phyloP scores from a whole-genome alignment of 2,888 invertebrate species.

The Gonocerus acuteangulatus region DNA sequence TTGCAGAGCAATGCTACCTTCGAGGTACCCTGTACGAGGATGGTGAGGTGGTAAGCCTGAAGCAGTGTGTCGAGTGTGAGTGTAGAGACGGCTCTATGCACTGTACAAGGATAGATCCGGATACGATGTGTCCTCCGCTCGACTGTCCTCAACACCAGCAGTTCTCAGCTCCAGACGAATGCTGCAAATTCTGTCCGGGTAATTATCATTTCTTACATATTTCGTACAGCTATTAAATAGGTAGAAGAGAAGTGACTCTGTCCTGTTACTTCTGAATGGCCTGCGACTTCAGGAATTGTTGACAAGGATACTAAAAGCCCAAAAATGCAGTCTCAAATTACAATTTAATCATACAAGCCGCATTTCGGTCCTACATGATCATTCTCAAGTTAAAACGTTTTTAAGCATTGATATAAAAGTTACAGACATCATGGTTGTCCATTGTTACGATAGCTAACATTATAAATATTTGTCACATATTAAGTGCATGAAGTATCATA shows the following conservation, averaged over 20 bases:
- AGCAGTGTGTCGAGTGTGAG: slow-evolving; percentile 72
- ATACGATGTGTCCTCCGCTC: slow-evolving; percentile 66
- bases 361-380: too few species aligned
- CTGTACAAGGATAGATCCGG: slow-evolving; percentile 64
- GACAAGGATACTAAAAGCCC: too few species aligned
- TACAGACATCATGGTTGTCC: too few species aligned
- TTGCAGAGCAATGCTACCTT: slow-evolving; percentile 63
- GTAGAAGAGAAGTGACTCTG: too few species aligned
- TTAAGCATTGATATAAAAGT: too few species aligned
- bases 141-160: slow-evolving; percentile 69
- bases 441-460: too few species aligned
- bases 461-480: too few species aligned
- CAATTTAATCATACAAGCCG: too few species aligned
- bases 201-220: slow-evolving; percentile 36
- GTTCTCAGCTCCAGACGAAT: slow-evolving; percentile 74
- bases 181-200: slow-evolving; percentile 88
- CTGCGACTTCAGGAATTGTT: background rate
- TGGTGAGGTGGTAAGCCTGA: slow-evolving; percentile 64
- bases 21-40: slow-evolving; percentile 67
- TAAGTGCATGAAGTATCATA: too few species aligned
- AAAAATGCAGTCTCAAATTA: too few species aligned
- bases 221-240: background rate
- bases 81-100: slow-evolving; percentile 76
- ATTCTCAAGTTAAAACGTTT: too few species aligned
- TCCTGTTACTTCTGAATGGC: too few species aligned